Conservation (phyloP, 2,113 vertebrate genomes). For the Bothrops jararaca region DNA sequence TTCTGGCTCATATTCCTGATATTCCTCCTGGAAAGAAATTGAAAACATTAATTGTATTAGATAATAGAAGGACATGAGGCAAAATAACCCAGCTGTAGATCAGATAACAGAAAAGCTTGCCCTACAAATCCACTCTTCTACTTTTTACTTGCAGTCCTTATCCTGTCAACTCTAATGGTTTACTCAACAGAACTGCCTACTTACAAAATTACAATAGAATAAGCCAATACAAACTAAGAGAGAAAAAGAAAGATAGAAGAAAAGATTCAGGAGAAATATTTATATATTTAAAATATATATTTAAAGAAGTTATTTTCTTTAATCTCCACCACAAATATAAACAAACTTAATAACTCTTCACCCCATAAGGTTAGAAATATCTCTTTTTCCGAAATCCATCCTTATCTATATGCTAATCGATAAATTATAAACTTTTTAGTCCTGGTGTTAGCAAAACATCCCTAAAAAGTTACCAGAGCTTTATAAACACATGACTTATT, state of each 20-base stretch:
- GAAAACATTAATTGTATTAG: neutral
- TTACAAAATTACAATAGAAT: neutral
- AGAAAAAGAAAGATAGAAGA: neutral
- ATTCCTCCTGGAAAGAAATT: slow-evolving; percentile 78
- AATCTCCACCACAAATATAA: neutral
- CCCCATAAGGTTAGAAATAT: neutral
- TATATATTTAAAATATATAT: neutral
- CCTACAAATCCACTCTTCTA: no score
- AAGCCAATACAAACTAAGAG: neutral
- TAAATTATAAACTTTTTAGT: neutral
- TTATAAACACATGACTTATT: neutral
- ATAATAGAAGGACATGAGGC: neutral
- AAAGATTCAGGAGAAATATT: neutral
- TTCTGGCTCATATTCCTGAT: slow-evolving; percentile 97
- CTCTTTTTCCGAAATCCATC: neutral
- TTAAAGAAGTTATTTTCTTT: neutral
- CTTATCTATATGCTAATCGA: neutral
- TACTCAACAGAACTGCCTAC: neutral
- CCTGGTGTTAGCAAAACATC: neutral
- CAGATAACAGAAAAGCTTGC: neutral
- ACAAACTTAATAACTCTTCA: neutral
- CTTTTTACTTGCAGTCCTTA: neutral
- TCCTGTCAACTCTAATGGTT: neutral
- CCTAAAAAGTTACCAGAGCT: neutral
- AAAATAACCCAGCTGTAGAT: slow-evolving; percentile 5